A percentile compares a stretch with the other conserved stretches of the same genome.
These are phyloP conservation scores for Oxyruncus cristatus DNA, from an alignment of 2,113 vertebrate species.

Conservation along the genomic window DNA sequence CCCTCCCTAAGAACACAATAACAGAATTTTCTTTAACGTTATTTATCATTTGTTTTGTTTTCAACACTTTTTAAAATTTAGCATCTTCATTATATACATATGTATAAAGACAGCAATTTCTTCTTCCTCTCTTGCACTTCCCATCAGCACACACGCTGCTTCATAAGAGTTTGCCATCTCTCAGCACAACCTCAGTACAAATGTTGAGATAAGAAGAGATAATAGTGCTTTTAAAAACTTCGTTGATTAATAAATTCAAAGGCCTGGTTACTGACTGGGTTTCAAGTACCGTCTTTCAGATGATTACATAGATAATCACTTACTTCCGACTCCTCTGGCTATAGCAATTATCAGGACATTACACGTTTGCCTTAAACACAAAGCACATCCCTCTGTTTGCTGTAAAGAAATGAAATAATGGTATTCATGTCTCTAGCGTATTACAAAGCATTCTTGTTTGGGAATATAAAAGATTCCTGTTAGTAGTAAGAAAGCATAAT, in stretches of 20 bases:
- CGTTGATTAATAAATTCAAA: slow-evolving; percentile 20
- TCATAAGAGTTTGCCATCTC: not conserved
- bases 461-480: not conserved
- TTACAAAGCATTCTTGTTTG: not conserved
- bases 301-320: not conserved
- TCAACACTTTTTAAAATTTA: not conserved
- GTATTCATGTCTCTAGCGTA: not conserved
- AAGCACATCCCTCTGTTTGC: not conserved
- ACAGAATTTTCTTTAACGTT: not conserved
- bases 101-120: not conserved
- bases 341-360: not conserved
- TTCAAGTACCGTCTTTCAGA: not conserved
- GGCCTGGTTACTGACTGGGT: not conserved
- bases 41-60: not conserved
- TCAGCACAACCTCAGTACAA: not conserved
- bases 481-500: not conserved
- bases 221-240: not conserved
- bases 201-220: not conserved
- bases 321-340: not conserved
- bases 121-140: not conserved
- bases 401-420: not conserved
- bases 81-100: not conserved
- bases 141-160: not conserved
- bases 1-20: not conserved
- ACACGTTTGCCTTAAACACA: not conserved